These are phyloP conservation scores for Calliopsis andreniformis DNA, from an alignment of 1,140 invertebrate species.

Conservation along the genomic window DNA sequence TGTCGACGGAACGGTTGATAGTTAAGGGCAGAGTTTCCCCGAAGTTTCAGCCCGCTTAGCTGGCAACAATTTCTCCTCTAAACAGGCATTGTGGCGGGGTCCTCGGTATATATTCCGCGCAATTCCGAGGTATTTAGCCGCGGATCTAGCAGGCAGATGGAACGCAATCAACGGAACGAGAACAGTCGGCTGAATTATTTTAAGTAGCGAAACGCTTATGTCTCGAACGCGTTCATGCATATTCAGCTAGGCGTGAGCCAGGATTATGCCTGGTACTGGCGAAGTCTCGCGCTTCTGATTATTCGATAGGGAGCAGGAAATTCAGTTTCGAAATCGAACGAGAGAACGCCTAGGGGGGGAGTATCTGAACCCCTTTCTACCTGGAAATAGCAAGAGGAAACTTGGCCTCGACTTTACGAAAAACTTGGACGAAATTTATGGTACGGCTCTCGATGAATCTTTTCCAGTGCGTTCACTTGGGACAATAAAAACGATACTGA, in stretches of 20 bases:
- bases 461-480: too few relatives aligned
- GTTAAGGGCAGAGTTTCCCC: background rate
- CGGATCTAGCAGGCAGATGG: conserved; percentile 19
- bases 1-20: conserved; percentile 1
- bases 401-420: too few relatives aligned
- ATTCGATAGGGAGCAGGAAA: conserved; percentile 49
- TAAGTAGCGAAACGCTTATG: conserved; percentile 57
- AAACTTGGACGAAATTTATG: too few relatives aligned
- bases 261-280: conserved; percentile 45
- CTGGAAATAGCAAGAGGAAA: too few relatives aligned
- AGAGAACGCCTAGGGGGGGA: too few relatives aligned
- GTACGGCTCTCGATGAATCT: too few relatives aligned
- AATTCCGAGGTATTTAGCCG: conserved; percentile 25
- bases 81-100: background rate
- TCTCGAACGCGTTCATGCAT: conserved; percentile 59
- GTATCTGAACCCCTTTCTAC: too few relatives aligned
- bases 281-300: conserved; percentile 59
- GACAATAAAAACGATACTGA: too few relatives aligned
- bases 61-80: conserved; percentile 14
- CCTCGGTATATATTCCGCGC: background rate
- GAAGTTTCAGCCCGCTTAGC: conserved; percentile 5
- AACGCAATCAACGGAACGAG: conserved; percentile 39
- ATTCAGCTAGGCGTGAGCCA: conserved; percentile 44
- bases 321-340: conserved; percentile 46
- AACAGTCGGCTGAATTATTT: conserved; percentile 59